A percentile compares a stretch with the other conserved stretches of the same genome.
These are phyloP conservation scores for Caenorhabditis doughertyi DNA, from an alignment of 2,888 invertebrate species.

Conservation along the genomic window DNA sequence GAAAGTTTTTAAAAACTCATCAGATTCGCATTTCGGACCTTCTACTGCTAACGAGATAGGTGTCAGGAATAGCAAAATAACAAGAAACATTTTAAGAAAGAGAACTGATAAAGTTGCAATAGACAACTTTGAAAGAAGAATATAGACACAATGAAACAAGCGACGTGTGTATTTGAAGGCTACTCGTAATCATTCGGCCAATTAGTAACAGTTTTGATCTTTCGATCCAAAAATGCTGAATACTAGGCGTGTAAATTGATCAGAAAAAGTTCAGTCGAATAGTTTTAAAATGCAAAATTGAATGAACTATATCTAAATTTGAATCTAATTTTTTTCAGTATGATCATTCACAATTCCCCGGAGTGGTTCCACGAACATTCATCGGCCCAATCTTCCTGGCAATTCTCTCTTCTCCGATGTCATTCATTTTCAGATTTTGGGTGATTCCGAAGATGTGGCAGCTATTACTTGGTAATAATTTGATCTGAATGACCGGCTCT, in stretches of 20 bases:
- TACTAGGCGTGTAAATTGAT: background rate
- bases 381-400: slow-evolving; percentile 91
- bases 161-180: slow-evolving; percentile 50
- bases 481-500: background rate
- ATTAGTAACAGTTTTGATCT: slow-evolving; percentile 30
- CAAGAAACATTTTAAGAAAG: slow-evolving; percentile 21
- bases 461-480: slow-evolving; percentile 70
- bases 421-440: slow-evolving; percentile 65
- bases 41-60: background rate
- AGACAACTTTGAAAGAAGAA: no score
- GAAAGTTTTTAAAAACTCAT: slow-evolving; percentile 50
- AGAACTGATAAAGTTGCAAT: no score
- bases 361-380: slow-evolving; percentile 97
- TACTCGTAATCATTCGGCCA: slow-evolving; percentile 16
- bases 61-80: background rate
- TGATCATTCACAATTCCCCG: slow-evolving; percentile 96
- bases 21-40: slow-evolving; percentile 15
- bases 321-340: slow-evolving; percentile 87
- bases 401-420: slow-evolving; percentile 60
- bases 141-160: no score
- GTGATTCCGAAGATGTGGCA: slow-evolving; percentile 77
- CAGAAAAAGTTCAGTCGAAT: no score
- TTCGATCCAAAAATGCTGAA: slow-evolving; percentile 8
- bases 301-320: background rate
- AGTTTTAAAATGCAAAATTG: no score